phyloP scores from a whole-genome alignment of 2,113 vertebrate species.

The Naja naja region DNA sequence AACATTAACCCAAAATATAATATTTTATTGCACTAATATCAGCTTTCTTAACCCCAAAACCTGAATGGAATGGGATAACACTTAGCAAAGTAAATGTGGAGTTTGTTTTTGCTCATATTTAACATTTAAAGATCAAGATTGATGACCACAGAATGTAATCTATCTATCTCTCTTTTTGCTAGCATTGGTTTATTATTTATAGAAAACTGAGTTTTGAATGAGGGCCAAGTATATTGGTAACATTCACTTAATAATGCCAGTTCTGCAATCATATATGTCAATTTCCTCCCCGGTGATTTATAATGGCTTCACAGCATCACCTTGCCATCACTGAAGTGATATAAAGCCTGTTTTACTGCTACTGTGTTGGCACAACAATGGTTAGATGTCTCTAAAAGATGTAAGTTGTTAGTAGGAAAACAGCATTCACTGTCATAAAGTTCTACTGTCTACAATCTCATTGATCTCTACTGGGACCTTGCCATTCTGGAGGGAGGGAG shows the following conservation, averaged over 20 bases:
- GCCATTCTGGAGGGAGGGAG: no score
- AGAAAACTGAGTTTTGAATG: conserved; percentile 8
- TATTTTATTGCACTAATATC: neutral
- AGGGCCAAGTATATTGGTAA: neutral
- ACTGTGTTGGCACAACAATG: no score
- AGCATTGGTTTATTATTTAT: conserved; percentile 5
- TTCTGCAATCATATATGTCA: neutral
- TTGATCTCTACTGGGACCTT: no score
- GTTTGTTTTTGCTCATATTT: conserved; percentile 42
- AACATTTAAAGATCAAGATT: conserved; percentile 12
- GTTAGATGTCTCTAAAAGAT: no score
- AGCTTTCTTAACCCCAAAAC: neutral
- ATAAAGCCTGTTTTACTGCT: no score
- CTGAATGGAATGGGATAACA: no score
- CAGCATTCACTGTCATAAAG: conserved; percentile 5
- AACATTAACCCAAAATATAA: neutral
- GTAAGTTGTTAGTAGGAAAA: no score
- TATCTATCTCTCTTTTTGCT: neutral
- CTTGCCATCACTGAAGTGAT: no score
- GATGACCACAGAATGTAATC: conserved; percentile 16
- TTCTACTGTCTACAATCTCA: neutral
- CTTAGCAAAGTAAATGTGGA: conserved; percentile 36
- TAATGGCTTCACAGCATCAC: no score
- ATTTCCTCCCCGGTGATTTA: no score
- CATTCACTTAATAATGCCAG: conserved; percentile 21